Percentiles rank a stretch among this genome's conserved stretches.
Evolutionary conservation across 2,888 invertebrate genomes (phyloP).

Genomic region (Ophioninae sp.): DNA sequence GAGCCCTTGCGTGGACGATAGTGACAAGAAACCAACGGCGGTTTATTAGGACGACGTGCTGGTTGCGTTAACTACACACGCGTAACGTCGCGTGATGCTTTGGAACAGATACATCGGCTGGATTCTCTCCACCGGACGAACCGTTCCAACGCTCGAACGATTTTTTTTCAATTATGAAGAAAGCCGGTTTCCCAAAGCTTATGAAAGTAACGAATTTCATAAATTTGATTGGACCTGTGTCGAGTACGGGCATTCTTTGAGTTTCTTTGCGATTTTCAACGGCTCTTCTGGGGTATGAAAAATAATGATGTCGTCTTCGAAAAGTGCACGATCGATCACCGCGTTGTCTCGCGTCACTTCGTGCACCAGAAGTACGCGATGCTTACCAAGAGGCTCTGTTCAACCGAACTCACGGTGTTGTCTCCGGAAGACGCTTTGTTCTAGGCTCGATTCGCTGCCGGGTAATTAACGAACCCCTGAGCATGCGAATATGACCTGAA

Average conservation of each 20-base stretch:
- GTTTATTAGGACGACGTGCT: conserved; percentile 76
- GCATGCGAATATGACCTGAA: not conserved
- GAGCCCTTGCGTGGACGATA: conserved; percentile 21
- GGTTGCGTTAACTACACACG: conserved; percentile 25
- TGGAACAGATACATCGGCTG: not conserved
- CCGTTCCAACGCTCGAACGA: not conserved
- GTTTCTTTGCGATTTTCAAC: not conserved
- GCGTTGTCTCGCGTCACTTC: not conserved
- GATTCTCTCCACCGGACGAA: not conserved
- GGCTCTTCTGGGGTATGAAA: not conserved
- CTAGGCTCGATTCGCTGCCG: conserved; percentile 37
- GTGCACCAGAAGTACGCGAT: conserved; percentile 9
- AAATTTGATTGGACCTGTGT: not conserved
- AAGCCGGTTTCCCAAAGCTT: not conserved
- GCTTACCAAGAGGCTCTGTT: conserved; percentile 16
- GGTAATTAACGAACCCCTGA: conserved; percentile 34
- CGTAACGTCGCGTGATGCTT: conserved; percentile 13
- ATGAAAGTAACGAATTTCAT: not conserved
- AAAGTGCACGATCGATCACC: not conserved
- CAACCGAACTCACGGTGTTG: conserved; percentile 28
- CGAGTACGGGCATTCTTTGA: not conserved
- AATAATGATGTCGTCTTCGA: too few species aligned
- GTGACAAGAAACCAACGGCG: conserved; percentile 71
- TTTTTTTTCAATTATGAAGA: not conserved
- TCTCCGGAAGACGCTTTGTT: conserved; percentile 38